These are phyloP conservation scores for Novumbra hubbsi DNA, from an alignment of 2,797 vertebrate species.

Conservation along the genomic window DNA sequence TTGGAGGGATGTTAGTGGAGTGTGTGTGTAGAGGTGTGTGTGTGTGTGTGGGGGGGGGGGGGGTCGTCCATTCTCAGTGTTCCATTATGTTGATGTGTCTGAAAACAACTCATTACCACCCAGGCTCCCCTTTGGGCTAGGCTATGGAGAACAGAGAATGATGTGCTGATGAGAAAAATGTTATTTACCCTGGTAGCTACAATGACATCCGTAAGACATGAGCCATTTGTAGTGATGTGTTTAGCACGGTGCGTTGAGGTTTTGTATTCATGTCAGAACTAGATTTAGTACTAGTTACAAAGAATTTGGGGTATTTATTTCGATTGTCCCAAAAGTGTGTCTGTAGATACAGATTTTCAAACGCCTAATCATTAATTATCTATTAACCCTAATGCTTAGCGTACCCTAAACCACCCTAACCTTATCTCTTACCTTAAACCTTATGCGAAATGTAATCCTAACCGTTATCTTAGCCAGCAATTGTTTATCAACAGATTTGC, in stretches of 20 bases:
- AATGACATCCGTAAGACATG: slow-evolving; percentile 21
- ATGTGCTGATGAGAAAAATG: slow-evolving; percentile 38
- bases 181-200: slow-evolving; percentile 34
- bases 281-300: neutral
- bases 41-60: slow-evolving; percentile 23
- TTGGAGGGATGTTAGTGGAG: slow-evolving; percentile 31
- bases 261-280: neutral
- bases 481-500: no score
- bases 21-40: slow-evolving; percentile 34
- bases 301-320: neutral
- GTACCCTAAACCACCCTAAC: no score
- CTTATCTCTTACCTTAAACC: no score
- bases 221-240: slow-evolving; percentile 18
- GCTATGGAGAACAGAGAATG: slow-evolving; percentile 49
- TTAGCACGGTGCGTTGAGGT: neutral
- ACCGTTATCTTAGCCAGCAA: no score
- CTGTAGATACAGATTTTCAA: no score
- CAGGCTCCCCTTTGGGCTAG: slow-evolving; percentile 48
- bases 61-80: slow-evolving; percentile 27
- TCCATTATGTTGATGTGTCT: slow-evolving; percentile 46
- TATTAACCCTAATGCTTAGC: no score
- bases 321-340: no score
- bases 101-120: slow-evolving; percentile 55
- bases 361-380: no score
- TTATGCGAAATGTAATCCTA: no score